Conservation (phyloP, 1,140 invertebrate species). For the Scaptomyza pallida region DNA sequence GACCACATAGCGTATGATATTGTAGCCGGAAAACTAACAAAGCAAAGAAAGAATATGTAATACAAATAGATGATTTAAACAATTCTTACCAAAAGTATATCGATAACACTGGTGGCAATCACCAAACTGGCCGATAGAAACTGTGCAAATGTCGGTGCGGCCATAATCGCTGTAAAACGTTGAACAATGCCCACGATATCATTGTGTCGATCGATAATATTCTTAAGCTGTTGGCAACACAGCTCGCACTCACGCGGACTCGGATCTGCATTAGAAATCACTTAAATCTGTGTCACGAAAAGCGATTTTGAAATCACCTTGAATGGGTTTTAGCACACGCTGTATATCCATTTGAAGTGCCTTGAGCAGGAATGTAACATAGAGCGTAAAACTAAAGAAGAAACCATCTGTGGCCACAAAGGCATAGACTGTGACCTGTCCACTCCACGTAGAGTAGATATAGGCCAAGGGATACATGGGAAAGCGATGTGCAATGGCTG, state of each 20-base stretch:
- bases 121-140: constrained; percentile 63
- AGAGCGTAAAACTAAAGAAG: constrained; percentile 66
- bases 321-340: constrained; percentile 1
- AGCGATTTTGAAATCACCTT: constrained; percentile 13
- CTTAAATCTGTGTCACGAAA: neutral
- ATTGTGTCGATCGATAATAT: constrained; percentile 62
- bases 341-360: constrained; percentile 47
- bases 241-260: constrained; percentile 7
- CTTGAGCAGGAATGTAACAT: constrained; percentile 47
- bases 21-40: constrained; percentile 59
- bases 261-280: constrained; percentile 17
- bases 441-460: constrained; percentile 62
- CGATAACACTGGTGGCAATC: constrained; percentile 67
- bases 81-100: constrained; percentile 54
- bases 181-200: constrained; percentile 56
- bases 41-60: neutral
- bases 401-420: constrained; percentile 64
- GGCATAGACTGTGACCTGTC: constrained; percentile 64
- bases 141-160: constrained; percentile 55
- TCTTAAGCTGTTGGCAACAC: constrained; percentile 45
- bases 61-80: neutral
- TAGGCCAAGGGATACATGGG: constrained; percentile 58
- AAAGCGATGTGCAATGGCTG: constrained; percentile 46
- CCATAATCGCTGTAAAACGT: constrained; percentile 57
- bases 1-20: constrained; percentile 66